Base-by-base conservation (phyloP, 2,797 vertebrate species). In the Enteromius anoplus region DNA sequence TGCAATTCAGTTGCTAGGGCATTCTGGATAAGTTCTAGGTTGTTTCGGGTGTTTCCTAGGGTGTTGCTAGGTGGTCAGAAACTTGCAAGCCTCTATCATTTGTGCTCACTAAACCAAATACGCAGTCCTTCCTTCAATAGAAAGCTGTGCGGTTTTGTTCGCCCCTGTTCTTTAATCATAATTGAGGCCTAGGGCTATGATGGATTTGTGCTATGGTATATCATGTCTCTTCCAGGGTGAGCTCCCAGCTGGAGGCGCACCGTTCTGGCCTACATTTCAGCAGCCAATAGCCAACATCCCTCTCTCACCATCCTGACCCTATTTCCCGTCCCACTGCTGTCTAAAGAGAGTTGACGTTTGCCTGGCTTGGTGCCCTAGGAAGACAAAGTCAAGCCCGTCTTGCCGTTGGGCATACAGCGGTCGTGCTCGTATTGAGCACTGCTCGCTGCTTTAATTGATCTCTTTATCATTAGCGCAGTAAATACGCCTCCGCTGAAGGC, bases 381-480 rank as follows among this genome's bases (percentile, higher is more conserved):
- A 62, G 71, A 58, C 29, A 2, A 32, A 32, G 17, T 47, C 40
- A 37, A 12, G 77, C 40, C 53, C 5, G 65, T n/a, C 51, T 40
- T 49, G 42, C 23, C 12, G 12, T 55, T 12, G 17, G 64, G 23
- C 14, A 14, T 72, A 68, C 81, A 51, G 26, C 1, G 49, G 58
- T 34, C 65, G 78, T 65, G 23, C 81, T 79, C 14, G 15, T 82
- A 83, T 86, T 49, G 85, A 85, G 79, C 70, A 14, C 42, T 26
- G 80, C 77, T 62, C 45, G 3, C 55, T 68, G 34, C 21, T 72
- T 80, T 65, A 86, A 85, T 85, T 85, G 83, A 86, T 86, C 69
- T 85, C 29, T 78, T 86, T 79, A 78, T 60, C 75, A 76, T 77
- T 75, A 70, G 81, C 21, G 23, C 84, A 81, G 37, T 75, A 76